These are phyloP conservation scores for Sciurus carolinensis DNA, from an alignment of 2,797 vertebrate species.

Conservation along the genomic window DNA sequence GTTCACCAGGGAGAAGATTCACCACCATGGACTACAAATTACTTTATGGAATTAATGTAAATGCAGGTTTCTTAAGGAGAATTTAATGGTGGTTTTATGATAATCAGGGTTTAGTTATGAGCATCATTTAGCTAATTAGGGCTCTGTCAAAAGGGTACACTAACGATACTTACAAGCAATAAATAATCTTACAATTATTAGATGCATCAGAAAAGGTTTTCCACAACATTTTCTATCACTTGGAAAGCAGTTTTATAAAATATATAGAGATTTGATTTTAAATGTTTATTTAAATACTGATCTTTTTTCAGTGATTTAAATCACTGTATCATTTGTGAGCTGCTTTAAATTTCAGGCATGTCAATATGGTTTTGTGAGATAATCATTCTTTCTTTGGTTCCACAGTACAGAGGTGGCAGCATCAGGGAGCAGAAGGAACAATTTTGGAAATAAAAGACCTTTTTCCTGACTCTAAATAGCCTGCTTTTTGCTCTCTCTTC, in stretches of 20 bases:
- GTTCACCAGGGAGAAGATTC: neutral
- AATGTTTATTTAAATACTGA: neutral
- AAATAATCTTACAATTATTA: neutral
- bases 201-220: neutral
- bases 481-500: neutral
- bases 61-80: neutral
- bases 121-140: neutral
- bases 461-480: neutral
- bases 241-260: neutral
- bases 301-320: neutral
- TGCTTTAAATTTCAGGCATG: neutral
- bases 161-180: neutral
- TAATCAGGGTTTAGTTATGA: neutral
- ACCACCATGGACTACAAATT: neutral
- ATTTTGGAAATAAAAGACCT: neutral
- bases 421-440: neutral
- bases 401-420: neutral
- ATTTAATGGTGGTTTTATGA: neutral
- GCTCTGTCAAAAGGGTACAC: neutral
- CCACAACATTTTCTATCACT: neutral
- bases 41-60: neutral
- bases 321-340: neutral
- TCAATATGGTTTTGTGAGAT: neutral
- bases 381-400: neutral
- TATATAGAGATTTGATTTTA: neutral